Conservation (phyloP, 2,888 invertebrate genomes). For the Unio delphinus region DNA sequence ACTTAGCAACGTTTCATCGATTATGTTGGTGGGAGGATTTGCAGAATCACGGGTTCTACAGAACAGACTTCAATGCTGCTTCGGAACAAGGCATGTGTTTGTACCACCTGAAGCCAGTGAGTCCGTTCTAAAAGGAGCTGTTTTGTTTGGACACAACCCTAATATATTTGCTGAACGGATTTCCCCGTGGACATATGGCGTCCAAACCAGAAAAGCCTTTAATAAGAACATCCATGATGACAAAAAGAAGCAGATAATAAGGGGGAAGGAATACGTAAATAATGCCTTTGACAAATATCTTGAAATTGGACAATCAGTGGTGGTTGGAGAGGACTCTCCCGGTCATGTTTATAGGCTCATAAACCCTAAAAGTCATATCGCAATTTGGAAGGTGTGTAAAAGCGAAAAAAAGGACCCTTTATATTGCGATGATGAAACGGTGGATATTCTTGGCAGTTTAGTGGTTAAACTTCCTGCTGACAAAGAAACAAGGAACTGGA, state of each 20-base stretch:
- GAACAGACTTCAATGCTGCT: constrained; percentile 15
- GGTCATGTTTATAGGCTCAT: background rate
- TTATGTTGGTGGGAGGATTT: constrained; percentile 38
- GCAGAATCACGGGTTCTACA: constrained; percentile 30
- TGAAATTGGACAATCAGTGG: constrained; percentile 15
- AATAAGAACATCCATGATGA: constrained; percentile 10
- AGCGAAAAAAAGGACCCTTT: background rate
- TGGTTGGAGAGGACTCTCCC: constrained; percentile 7
- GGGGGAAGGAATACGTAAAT: constrained; percentile 18
- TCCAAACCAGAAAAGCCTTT: constrained; percentile 22
- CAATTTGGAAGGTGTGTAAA: constrained; percentile 1
- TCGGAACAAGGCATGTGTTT: constrained; percentile 15
- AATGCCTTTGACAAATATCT: constrained; percentile 30
- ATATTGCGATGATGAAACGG: background rate
- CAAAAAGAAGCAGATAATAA: constrained; percentile 5
- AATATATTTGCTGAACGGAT: constrained; percentile 26
- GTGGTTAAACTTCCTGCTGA: no score
- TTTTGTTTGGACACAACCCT: constrained; percentile 33
- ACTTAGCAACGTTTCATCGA: constrained; percentile 12
- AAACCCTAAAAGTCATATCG: background rate
- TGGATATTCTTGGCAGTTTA: no score
- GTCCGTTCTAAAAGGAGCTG: constrained; percentile 36
- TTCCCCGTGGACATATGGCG: constrained; percentile 32
- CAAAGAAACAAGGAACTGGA: no score
- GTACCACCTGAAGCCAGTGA: constrained; percentile 21